These are phyloP conservation scores for Pollenia labialis DNA, from an alignment of 2,888 invertebrate genomes.

Conservation along the genomic window DNA sequence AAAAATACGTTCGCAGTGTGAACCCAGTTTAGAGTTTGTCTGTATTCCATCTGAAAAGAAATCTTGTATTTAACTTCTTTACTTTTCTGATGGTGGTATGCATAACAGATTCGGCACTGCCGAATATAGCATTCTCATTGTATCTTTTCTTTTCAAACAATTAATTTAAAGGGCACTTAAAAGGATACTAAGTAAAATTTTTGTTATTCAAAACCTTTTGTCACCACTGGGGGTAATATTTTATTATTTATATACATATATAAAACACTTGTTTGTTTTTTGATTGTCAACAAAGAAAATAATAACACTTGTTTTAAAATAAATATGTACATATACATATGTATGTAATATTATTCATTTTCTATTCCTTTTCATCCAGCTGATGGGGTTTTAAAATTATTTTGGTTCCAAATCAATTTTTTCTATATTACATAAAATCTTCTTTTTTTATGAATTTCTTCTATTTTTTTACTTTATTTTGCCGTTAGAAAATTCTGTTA, in stretches of 20 bases:
- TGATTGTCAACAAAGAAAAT: not conserved
- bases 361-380: not conserved
- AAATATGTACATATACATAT: too few relatives aligned
- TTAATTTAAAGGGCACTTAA: constrained; percentile 19
- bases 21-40: too few relatives aligned
- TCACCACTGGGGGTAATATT: not conserved
- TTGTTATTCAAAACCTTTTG: not conserved
- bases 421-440: constrained; percentile 36
- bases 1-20: too few relatives aligned
- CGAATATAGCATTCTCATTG: not conserved
- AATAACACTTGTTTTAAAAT: constrained; percentile 38
- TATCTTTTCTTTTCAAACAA: constrained; percentile 5
- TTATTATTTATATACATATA: not conserved
- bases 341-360: not conserved
- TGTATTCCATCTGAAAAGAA: too few relatives aligned
- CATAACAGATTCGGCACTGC: too few relatives aligned
- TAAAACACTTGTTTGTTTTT: constrained; percentile 32
- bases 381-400: not conserved
- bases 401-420: constrained; percentile 56
- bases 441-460: constrained; percentile 2
- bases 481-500: constrained; percentile 55
- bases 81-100: too few relatives aligned
- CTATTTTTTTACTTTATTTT: constrained; percentile 8
- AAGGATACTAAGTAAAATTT: constrained; percentile 11
- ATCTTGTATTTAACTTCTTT: too few relatives aligned